Percentiles rank a stretch among this genome's conserved stretches.
Conservation (phyloP, 2,888 invertebrate species). For the Thyatira batis region DNA sequence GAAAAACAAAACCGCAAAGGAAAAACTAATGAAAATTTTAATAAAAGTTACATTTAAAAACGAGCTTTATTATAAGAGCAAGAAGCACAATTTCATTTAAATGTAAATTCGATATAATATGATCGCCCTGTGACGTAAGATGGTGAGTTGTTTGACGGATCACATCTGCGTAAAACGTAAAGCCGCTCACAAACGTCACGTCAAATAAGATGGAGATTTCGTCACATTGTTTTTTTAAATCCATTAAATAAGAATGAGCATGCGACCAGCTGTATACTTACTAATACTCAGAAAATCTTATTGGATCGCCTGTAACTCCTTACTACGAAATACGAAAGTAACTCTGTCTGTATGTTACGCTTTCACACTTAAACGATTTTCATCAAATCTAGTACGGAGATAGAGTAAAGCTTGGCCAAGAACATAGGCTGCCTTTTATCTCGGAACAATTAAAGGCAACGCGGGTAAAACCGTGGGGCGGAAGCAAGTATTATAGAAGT, state of each 20-base stretch:
- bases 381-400: too few relatives aligned
- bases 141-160: slow-evolving; percentile 47
- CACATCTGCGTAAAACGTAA: slow-evolving; percentile 43
- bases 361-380: too few relatives aligned
- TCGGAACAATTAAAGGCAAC: too few relatives aligned
- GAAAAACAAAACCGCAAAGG: slow-evolving; percentile 23
- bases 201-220: slow-evolving; percentile 1
- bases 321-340: too few relatives aligned
- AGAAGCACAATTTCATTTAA: slow-evolving; percentile 22
- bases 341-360: too few relatives aligned
- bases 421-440: too few relatives aligned
- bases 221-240: background rate
- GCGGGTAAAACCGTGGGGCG: too few relatives aligned
- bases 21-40: slow-evolving; percentile 30
- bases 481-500: too few relatives aligned
- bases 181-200: slow-evolving; percentile 14
- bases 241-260: background rate
- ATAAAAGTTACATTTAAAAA: slow-evolving; percentile 27
- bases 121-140: slow-evolving; percentile 41
- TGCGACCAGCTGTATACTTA: background rate
- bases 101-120: slow-evolving; percentile 31
- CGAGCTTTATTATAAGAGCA: slow-evolving; percentile 21
- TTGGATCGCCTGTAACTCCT: too few relatives aligned
- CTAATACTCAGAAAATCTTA: too few relatives aligned
- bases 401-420: too few relatives aligned